Evolutionary conservation across 30 jellyfish, hydroid and myxozoan genomes (phyloP), one percentile per base, ranked within the genome.

Genomic region (Aurelia aurita complex sp. Pacific): DNA sequence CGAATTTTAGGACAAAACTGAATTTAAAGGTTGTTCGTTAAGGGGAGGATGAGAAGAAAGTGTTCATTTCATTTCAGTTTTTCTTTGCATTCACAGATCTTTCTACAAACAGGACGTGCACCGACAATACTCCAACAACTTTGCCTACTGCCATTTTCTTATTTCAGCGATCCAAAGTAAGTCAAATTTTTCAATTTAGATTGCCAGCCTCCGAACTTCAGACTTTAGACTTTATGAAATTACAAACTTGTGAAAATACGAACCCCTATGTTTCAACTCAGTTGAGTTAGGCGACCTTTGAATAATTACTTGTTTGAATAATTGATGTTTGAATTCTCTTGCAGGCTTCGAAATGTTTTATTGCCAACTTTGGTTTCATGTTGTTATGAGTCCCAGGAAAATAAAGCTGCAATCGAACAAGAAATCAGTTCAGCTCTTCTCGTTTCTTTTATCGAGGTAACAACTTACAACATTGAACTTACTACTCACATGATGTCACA

Each of bases 51-150:
- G 54, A 43, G 54, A 6, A 43, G 54, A 43, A 7, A 4, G 54
- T 43, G 4, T 43, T 43, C 54, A 1, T 43, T 43, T 43, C 12
- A 43, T 43, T n/a, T n/a, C n/a, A 55, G 4, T 18, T 14, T 18
- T 40, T 18, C 2, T 64, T 40, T 43, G n/a, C 3, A 15, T 82
- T 61, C 38, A 15, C 43, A 94, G 98, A 69, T 55, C 38, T 85
- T 88, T 80, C 59, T 94, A 3, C 99, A 94, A 79, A 71, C 86
- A 42, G 99, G 99, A 17, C 89, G 97, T 13, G 97, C 97, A 16
- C 99, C 99, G 14, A 76, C 99, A 29, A 77, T 94, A n/a, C 85
- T 89, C 14, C 99, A 94, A 54, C 99, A 94, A 74, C 92, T 94
- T 7, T 78, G 97, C 52, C 52, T 94, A 34, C 88, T 94, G 32